A percentile compares a stretch with the other conserved stretches of the same genome.
Evolutionary conservation across 2,888 invertebrate genomes (phyloP).

Genomic region (Hoplodrina ambigua): DNA sequence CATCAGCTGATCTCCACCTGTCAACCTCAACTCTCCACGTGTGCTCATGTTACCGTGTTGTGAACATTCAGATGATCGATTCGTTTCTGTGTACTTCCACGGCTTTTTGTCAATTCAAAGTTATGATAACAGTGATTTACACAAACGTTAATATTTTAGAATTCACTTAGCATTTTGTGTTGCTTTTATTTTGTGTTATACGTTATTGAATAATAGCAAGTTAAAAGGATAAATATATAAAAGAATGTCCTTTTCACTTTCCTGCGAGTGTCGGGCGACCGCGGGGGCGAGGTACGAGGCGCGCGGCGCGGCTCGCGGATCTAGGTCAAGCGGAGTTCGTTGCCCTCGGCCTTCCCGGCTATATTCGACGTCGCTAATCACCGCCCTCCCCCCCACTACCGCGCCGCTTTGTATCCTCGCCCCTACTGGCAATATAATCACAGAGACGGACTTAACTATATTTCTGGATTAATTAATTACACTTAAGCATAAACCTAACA

Average conservation of each 20-base stretch:
- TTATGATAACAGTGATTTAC: constrained; percentile 47
- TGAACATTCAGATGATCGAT: constrained; percentile 62
- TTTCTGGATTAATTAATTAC: constrained; percentile 33
- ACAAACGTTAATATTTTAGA: constrained; percentile 26
- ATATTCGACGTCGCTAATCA: constrained; percentile 89
- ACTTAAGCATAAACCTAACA: too few relatives aligned
- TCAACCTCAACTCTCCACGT: constrained; percentile 54
- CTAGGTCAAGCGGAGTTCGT: constrained; percentile 90
- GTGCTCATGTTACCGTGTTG: constrained; percentile 61
- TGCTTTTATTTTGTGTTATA: constrained; percentile 36
- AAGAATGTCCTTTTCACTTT: constrained; percentile 87
- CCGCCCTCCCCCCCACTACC: constrained; percentile 64
- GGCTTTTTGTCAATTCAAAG: constrained; percentile 53
- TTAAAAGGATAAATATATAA: constrained; percentile 61
- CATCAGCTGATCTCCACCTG: constrained; percentile 77
- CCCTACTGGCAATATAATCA: constrained; percentile 64
- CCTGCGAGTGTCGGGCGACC: constrained; percentile 71
- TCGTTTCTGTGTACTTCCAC: constrained; percentile 40
- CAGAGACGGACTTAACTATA: constrained; percentile 72
- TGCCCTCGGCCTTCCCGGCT: constrained; percentile 90
- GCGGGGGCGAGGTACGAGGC: constrained; percentile 60
- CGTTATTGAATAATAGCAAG: constrained; percentile 43
- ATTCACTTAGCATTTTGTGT: constrained; percentile 32
- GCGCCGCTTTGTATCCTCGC: constrained; percentile 64
- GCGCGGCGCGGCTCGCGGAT: constrained; percentile 75